These are phyloP conservation scores for Galerucella calmariensis DNA, from an alignment of 2,888 invertebrate genomes.

Conservation along the genomic window DNA sequence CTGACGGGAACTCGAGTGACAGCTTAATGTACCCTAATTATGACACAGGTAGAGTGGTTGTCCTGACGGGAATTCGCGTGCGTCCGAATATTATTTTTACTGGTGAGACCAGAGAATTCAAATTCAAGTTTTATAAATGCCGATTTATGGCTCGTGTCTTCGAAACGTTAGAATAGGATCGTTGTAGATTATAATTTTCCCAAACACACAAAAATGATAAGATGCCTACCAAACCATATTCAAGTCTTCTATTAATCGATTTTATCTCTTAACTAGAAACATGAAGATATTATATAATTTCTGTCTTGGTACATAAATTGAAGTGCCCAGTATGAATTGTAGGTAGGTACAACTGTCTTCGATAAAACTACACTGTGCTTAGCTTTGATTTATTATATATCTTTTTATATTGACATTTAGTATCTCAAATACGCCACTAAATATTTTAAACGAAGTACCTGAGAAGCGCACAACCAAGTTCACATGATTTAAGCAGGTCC, in stretches of 20 bases:
- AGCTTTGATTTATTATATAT: constrained; percentile 29
- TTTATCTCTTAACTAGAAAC: constrained; percentile 2
- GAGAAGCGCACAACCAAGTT: constrained; percentile 28
- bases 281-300: constrained; percentile 17
- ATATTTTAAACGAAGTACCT: constrained; percentile 34
- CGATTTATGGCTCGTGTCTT: no score
- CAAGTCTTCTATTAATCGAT: not conserved
- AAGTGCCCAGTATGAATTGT: constrained; percentile 15
- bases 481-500: constrained; percentile 6
- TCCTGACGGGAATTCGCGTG: no score
- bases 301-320: constrained; percentile 6
- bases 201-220: not conserved
- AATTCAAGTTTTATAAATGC: no score
- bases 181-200: not conserved
- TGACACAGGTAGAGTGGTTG: no score
- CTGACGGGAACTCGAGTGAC: no score
- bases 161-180: no score
- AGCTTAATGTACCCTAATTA: no score
- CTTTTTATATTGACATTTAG: constrained; percentile 35
- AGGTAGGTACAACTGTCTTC: constrained; percentile 22
- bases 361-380: constrained; percentile 21
- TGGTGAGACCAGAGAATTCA: no score
- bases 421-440: constrained; percentile 38
- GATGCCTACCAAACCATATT: not conserved
- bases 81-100: no score